Conservation (phyloP, 2,797 vertebrate genomes). For the Percopsis omiscomaycus region DNA sequence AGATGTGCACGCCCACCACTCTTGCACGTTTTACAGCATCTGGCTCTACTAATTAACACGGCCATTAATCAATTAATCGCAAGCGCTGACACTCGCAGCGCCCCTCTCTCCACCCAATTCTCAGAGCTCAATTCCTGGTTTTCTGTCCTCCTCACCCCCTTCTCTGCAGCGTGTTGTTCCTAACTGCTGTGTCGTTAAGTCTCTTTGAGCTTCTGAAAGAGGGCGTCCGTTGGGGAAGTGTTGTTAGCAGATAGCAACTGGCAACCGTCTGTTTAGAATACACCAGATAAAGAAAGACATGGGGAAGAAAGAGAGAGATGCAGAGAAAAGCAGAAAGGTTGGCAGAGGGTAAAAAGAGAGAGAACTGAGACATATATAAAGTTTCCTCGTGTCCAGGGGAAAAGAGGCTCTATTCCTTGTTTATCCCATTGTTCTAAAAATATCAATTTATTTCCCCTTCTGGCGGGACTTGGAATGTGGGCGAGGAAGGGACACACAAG, state of each 20-base stretch:
- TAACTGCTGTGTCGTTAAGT: slow-evolving; percentile 26
- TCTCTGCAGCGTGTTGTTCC: slow-evolving; percentile 5
- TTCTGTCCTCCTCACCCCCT: slow-evolving; percentile 2
- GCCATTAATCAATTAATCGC: slow-evolving; percentile 24
- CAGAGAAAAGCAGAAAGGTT: neutral
- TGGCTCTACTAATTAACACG: slow-evolving; percentile 21
- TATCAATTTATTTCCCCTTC: no score
- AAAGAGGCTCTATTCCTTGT: no score
- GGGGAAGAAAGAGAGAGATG: slow-evolving; percentile 9
- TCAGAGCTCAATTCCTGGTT: neutral
- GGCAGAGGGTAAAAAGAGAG: neutral
- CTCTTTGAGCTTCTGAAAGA: slow-evolving; percentile 21
- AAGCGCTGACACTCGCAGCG: slow-evolving; percentile 9
- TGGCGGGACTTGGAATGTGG: no score
- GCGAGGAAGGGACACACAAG: no score
- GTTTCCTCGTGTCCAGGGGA: no score
- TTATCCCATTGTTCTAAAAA: no score
- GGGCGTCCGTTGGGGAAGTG: slow-evolving; percentile 37
- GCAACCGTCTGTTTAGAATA: slow-evolving; percentile 23
- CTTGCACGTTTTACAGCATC: slow-evolving; percentile 3
- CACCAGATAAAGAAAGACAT: slow-evolving; percentile 32
- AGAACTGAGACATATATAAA: neutral
- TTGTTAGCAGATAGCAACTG: slow-evolving; percentile 47
- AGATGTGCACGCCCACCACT: neutral
- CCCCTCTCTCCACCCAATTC: neutral